These are phyloP conservation scores for Albula goreensis DNA, from an alignment of 2,113 vertebrate genomes.

Conservation along the genomic window DNA sequence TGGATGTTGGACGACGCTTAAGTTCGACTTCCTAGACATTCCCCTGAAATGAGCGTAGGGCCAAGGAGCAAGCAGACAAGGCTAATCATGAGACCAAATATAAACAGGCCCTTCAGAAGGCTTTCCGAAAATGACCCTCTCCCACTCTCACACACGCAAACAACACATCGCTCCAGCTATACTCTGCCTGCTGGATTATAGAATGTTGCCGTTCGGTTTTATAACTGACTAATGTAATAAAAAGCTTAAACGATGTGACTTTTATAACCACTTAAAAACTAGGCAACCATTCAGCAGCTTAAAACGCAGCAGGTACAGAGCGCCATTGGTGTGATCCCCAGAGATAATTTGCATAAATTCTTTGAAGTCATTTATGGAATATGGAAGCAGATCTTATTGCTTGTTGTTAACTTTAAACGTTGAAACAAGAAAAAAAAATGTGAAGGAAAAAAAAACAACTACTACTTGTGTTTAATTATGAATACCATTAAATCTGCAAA, in stretches of 20 bases:
- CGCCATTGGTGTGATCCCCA: background rate
- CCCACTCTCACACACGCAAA: background rate
- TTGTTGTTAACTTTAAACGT: slow-evolving; percentile 18
- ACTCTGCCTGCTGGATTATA: background rate
- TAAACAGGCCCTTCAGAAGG: background rate
- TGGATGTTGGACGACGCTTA: background rate
- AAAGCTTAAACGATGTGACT: slow-evolving; percentile 32
- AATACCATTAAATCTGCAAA: slow-evolving; percentile 35
- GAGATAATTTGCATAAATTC: slow-evolving; percentile 23
- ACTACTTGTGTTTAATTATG: slow-evolving; percentile 49
- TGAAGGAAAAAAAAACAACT: background rate
- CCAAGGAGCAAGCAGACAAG: background rate
- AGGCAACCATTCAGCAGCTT: background rate
- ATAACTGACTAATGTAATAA: slow-evolving; percentile 23
- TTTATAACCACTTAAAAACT: slow-evolving; percentile 33
- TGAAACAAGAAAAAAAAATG: background rate
- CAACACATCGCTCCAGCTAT: background rate
- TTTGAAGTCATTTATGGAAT: slow-evolving; percentile 20
- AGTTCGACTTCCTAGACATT: slow-evolving; percentile 5
- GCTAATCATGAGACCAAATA: background rate
- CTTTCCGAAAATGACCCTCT: background rate
- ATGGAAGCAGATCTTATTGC: slow-evolving; percentile 10
- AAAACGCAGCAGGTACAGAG: background rate
- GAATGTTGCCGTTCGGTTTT: slow-evolving; percentile 18
- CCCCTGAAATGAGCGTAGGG: background rate